phyloP scores from a whole-genome alignment of 2,113 vertebrate genomes.

The Anas platyrhynchos region DNA sequence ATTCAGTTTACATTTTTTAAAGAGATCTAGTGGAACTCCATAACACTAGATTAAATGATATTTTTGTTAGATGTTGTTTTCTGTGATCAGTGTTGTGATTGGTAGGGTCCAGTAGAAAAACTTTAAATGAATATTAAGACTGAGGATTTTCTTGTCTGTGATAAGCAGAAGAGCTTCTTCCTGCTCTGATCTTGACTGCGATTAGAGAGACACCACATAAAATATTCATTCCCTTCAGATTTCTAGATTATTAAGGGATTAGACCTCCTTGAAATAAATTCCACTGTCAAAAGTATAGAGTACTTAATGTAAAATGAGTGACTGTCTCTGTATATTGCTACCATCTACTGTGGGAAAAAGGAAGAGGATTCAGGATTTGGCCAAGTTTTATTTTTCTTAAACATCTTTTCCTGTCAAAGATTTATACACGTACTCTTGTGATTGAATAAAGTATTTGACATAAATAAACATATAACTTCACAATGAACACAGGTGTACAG shows the following conservation, averaged over 20 bases:
- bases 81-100: background rate
- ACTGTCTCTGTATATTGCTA: background rate
- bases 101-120: background rate
- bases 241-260: constrained; percentile 28
- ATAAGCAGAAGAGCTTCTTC: background rate
- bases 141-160: background rate
- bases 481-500: background rate
- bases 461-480: background rate
- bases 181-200: background rate
- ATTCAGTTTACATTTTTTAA: background rate
- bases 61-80: background rate
- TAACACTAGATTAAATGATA: background rate
- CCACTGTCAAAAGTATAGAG: background rate
- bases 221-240: constrained; percentile 44
- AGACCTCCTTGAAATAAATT: constrained; percentile 34
- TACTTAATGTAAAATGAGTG: constrained; percentile 8
- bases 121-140: background rate
- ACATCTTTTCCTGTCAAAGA: background rate
- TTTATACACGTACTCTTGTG: background rate
- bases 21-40: background rate
- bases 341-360: background rate
- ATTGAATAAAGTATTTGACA: background rate
- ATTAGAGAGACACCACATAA: constrained; percentile 12
- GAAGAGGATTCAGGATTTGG: background rate
- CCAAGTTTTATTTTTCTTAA: background rate